These are phyloP conservation scores for Pogonocherus hispidulus DNA, from an alignment of 2,888 invertebrate genomes.

Conservation along the genomic window DNA sequence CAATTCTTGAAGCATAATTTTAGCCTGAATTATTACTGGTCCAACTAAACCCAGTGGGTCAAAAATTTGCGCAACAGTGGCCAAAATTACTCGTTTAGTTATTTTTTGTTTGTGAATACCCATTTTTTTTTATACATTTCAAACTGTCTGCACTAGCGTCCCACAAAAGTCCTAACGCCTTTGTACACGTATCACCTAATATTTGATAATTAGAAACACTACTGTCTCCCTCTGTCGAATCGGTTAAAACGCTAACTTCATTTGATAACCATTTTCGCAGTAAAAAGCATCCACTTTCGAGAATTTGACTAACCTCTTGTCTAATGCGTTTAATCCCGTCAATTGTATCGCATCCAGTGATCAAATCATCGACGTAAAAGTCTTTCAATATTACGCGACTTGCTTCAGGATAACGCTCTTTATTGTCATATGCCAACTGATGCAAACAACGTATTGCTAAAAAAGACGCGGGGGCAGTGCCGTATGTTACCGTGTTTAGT, in stretches of 20 bases:
- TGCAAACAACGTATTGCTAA: slow-evolving; percentile 15
- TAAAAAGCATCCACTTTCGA: not conserved
- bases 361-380: slow-evolving; percentile 18
- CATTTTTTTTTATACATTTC: not conserved
- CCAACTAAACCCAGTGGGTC: slow-evolving; percentile 7
- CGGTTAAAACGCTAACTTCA: not conserved
- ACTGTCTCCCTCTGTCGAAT: not conserved
- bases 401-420: not conserved
- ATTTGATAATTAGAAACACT: not conserved
- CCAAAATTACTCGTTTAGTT: slow-evolving; percentile 5
- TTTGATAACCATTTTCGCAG: slow-evolving; percentile 9
- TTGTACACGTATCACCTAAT: not conserved
- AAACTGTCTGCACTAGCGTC: not conserved
- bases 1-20: slow-evolving; percentile 18
- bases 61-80: slow-evolving; percentile 9
- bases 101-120: too few species aligned
- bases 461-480: slow-evolving; percentile 20
- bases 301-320: not conserved
- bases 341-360: not conserved
- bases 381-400: slow-evolving; percentile 9
- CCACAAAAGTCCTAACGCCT: slow-evolving; percentile 7
- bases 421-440: slow-evolving; percentile 1
- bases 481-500: slow-evolving; percentile 6
- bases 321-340: not conserved
- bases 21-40: not conserved